Evolutionary conservation across 2,888 invertebrate species (phyloP).

Genomic region (Microdon myrmicae): DNA sequence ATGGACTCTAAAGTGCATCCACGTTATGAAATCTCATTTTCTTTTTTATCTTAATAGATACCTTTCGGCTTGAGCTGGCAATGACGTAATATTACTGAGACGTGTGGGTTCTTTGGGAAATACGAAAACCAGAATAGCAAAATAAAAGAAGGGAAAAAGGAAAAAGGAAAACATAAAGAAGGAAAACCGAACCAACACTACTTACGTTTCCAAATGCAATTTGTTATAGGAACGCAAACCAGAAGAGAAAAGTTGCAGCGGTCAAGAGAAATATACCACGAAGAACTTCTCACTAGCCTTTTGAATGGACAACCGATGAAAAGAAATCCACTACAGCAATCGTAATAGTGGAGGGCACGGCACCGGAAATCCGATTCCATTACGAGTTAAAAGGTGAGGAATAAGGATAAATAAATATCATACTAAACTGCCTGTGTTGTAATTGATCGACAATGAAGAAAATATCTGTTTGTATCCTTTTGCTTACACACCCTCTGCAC

Average conservation of each 20-base stretch:
- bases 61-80: slow-evolving; percentile 32
- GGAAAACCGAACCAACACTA: slow-evolving; percentile 14
- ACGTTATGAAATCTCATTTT: slow-evolving; percentile 49
- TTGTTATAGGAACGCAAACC: slow-evolving; percentile 30
- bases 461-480: slow-evolving; percentile 7
- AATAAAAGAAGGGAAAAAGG: not conserved
- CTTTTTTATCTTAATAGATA: slow-evolving; percentile 37
- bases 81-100: slow-evolving; percentile 35
- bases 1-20: slow-evolving; percentile 31
- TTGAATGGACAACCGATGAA: slow-evolving; percentile 6
- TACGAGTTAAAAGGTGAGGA: slow-evolving; percentile 48
- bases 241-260: slow-evolving; percentile 10
- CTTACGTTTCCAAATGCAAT: slow-evolving; percentile 42
- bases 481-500: slow-evolving; percentile 2
- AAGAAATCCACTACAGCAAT: slow-evolving; percentile 15
- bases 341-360: slow-evolving; percentile 39
- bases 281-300: not conserved
- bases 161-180: not conserved
- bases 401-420: slow-evolving; percentile 27
- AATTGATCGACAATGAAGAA: slow-evolving; percentile 39
- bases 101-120: too few species aligned
- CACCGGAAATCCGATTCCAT: slow-evolving; percentile 46
- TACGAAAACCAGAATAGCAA: too few species aligned
- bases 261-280: not conserved
- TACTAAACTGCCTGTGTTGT: slow-evolving; percentile 39